These are phyloP conservation scores for Euwallacea fornicatus DNA, from an alignment of 1,140 invertebrate species.

Conservation along the genomic window DNA sequence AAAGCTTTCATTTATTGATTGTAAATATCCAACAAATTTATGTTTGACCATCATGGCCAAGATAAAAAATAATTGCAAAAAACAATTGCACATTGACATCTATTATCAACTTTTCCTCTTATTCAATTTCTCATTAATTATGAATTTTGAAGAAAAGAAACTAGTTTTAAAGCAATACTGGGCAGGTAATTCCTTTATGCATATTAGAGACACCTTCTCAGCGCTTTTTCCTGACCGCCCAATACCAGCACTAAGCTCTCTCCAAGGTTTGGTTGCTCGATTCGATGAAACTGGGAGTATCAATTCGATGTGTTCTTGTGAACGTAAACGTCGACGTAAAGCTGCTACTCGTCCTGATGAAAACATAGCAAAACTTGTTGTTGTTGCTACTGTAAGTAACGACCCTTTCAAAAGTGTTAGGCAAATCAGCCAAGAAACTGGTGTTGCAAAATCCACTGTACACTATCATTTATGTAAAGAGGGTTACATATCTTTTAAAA, in stretches of 20 bases:
- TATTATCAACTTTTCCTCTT: no score
- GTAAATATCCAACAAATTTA: no score
- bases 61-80: no score
- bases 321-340: not conserved
- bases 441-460: not conserved
- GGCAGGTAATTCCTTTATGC: no score
- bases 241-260: not conserved
- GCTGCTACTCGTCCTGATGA: not conserved
- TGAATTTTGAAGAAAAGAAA: no score
- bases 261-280: not conserved
- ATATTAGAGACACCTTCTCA: not conserved
- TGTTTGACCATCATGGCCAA: no score
- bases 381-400: not conserved
- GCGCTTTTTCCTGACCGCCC: not conserved
- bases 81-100: no score
- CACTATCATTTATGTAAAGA: not conserved
- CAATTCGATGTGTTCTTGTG: no score
- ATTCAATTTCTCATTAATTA: no score
- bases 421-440: no score
- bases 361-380: conserved; percentile 1
- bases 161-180: no score
- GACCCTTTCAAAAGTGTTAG: not conserved
- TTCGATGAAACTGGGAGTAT: not conserved
- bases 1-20: no score
- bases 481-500: not conserved